Percentiles rank a stretch among this genome's conserved stretches.
Evolutionary conservation across 2,113 vertebrate genomes (phyloP).

Genomic region (Platycercus adscitus): DNA sequence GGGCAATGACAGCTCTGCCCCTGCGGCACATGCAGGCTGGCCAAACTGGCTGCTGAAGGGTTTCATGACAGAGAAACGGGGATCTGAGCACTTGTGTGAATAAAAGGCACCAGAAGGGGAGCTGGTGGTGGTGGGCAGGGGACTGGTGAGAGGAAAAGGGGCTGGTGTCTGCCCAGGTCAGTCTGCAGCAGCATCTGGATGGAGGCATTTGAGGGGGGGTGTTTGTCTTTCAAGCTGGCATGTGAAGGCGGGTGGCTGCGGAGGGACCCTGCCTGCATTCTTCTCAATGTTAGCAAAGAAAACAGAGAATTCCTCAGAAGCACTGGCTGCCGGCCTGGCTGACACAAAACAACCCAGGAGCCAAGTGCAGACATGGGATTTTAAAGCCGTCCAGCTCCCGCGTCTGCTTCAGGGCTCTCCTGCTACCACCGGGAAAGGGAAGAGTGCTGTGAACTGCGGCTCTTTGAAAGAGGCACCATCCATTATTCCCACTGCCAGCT

Average conservation of each 20-base stretch:
- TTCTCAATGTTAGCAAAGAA: constrained; percentile 49
- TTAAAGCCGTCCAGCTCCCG: neutral
- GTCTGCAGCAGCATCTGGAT: neutral
- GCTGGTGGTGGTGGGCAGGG: neutral
- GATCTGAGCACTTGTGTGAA: rapidly evolving
- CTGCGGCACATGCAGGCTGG: neutral
- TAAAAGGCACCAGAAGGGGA: neutral
- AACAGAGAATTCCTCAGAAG: constrained; percentile 38
- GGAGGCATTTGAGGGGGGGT: neutral
- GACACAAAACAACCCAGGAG: neutral
- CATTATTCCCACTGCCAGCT: neutral
- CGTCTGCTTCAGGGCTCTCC: neutral
- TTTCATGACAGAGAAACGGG: rapidly evolving
- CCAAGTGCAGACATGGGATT: neutral
- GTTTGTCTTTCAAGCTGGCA: neutral
- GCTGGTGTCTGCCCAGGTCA: too few relatives aligned
- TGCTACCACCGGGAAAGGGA: neutral
- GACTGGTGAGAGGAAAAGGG: neutral
- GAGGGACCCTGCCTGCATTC: constrained; percentile 21
- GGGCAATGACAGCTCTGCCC: neutral
- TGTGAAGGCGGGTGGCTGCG: neutral
- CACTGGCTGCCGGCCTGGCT: neutral
- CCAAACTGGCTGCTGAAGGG: neutral
- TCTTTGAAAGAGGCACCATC: neutral
- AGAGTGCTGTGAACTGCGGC: neutral